Evolutionary conservation across 2,797 vertebrate genomes (phyloP).

Genomic region (Neopelma chrysocephalum): DNA sequence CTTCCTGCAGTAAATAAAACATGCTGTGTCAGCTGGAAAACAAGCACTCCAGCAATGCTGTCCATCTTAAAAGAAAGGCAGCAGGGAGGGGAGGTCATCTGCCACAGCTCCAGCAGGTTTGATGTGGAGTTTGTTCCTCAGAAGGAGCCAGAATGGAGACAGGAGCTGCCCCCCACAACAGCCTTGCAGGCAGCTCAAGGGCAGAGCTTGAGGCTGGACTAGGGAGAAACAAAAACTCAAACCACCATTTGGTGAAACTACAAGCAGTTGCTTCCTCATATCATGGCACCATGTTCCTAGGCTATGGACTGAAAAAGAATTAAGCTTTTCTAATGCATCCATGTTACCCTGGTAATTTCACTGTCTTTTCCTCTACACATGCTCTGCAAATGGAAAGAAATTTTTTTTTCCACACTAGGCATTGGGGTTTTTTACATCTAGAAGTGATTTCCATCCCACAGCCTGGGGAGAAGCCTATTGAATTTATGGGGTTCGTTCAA

Average conservation of each 20-base stretch:
- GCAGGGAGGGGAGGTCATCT: neutral
- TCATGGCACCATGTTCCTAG: neutral
- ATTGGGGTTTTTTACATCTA: neutral
- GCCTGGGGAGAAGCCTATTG: neutral
- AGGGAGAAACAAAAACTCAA: neutral
- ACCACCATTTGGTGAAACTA: neutral
- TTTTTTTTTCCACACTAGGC: neutral
- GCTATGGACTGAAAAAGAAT: neutral
- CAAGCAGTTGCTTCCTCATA: neutral
- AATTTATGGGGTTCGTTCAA: neutral
- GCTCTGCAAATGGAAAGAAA: neutral
- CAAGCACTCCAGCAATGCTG: neutral
- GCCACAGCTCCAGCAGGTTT: neutral
- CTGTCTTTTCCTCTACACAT: neutral
- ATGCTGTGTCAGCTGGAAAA: neutral
- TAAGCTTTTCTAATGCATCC: neutral
- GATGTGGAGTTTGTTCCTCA: neutral
- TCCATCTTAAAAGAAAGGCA: neutral
- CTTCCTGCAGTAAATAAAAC: slow-evolving; percentile 41
- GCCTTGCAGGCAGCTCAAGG: neutral
- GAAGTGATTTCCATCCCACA: neutral
- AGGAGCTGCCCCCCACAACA: neutral
- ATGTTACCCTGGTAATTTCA: neutral
- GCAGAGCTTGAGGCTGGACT: neutral
- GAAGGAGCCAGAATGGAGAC: rapidly evolving